Conservation (phyloP, 2,113 vertebrate genomes). For the Mesitornis unicolor region DNA sequence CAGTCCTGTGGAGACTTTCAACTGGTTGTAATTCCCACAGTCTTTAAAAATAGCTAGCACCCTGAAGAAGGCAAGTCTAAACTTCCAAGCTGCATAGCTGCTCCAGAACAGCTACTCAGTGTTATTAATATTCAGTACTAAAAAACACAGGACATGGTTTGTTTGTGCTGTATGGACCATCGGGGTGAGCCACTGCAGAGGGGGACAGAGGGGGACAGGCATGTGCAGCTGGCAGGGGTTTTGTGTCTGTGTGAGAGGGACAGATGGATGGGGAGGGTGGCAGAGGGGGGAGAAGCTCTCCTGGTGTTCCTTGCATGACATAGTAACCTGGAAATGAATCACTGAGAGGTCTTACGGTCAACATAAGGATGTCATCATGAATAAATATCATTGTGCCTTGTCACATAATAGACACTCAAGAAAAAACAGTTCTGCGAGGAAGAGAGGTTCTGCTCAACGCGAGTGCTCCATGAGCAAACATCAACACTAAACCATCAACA, state of each 20-base stretch:
- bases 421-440: background rate
- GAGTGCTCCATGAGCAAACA: background rate
- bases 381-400: background rate
- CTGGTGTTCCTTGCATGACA: background rate
- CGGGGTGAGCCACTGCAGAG: background rate
- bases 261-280: background rate
- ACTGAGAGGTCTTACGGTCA: background rate
- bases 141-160: background rate
- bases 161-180: too few species aligned
- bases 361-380: rapidly evolving
- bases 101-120: background rate
- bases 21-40: background rate
- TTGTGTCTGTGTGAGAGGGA: background rate
- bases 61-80: background rate
- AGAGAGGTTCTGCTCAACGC: background rate
- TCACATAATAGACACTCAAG: background rate
- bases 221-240: background rate
- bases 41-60: background rate
- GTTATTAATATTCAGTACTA: background rate
- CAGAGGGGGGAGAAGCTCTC: background rate
- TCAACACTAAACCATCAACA: rapidly evolving
- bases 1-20: background rate
- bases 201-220: too few species aligned
- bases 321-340: background rate
- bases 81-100: background rate